These are phyloP conservation scores for Melanogrammus aeglefinus DNA, from an alignment of 2,797 vertebrate species.

Conservation along the genomic window DNA sequence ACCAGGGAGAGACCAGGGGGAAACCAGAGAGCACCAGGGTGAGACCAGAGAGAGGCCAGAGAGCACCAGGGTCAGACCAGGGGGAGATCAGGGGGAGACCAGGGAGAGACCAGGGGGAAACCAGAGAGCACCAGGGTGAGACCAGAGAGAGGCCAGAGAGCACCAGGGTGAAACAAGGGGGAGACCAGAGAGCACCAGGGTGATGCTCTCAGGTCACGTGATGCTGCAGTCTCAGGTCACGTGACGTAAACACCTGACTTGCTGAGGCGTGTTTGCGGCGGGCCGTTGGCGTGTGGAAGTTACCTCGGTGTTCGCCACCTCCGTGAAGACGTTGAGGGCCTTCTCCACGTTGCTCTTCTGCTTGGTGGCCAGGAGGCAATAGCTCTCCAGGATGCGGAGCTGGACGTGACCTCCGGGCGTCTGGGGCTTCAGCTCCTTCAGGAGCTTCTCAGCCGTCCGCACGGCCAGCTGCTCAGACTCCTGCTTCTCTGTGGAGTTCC, in stretches of 20 bases:
- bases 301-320: conserved; percentile 90
- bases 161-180: too few species aligned
- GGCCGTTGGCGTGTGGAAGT: conserved; percentile 44
- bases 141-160: too few species aligned
- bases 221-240: background rate
- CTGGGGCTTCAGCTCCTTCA: conserved; percentile 94
- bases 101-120: too few species aligned
- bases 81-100: too few species aligned
- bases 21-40: too few species aligned
- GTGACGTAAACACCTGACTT: background rate
- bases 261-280: background rate
- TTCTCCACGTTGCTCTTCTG: conserved; percentile 89
- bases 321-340: conserved; percentile 87
- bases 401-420: conserved; percentile 85
- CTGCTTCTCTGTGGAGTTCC: conserved; percentile 93
- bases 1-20: too few species aligned
- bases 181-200: too few species aligned
- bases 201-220: too few species aligned
- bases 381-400: conserved; percentile 90
- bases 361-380: conserved; percentile 91
- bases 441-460: conserved; percentile 92
- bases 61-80: too few species aligned
- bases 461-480: conserved; percentile 93
- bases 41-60: too few species aligned
- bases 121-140: too few species aligned